Conservation (phyloP, 2,797 vertebrate species). For the Sebastiscus albofasciatus region DNA sequence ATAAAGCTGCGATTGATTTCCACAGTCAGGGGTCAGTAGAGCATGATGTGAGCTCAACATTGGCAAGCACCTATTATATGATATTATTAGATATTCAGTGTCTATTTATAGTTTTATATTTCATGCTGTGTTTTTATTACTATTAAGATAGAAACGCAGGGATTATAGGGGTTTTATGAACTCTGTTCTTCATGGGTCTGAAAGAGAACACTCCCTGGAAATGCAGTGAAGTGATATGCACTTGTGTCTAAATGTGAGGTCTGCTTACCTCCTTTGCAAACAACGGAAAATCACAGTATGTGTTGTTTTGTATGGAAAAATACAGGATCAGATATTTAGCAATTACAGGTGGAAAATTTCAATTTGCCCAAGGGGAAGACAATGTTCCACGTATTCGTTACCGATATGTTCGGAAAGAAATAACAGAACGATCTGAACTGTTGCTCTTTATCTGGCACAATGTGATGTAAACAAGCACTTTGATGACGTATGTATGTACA, state of each 20-base stretch:
- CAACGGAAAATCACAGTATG: slow-evolving; percentile 39
- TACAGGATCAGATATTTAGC: slow-evolving; percentile 31
- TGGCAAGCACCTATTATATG: slow-evolving; percentile 34
- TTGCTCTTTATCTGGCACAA: background rate
- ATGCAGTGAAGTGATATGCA: background rate
- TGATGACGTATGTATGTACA: background rate
- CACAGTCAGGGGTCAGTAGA: slow-evolving; percentile 46
- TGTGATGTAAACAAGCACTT: background rate
- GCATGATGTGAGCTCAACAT: slow-evolving; percentile 40
- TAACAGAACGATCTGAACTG: background rate
- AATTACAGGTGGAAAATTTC: slow-evolving; percentile 47
- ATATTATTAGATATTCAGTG: slow-evolving; percentile 59
- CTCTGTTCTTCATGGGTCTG: slow-evolving; percentile 18
- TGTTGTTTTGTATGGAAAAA: slow-evolving; percentile 39
- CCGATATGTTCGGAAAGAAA: background rate
- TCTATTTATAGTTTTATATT: slow-evolving; percentile 63
- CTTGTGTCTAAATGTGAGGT: slow-evolving; percentile 20
- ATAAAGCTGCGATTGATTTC: slow-evolving; percentile 46
- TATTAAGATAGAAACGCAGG: slow-evolving; percentile 18
- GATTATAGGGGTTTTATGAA: slow-evolving; percentile 30
- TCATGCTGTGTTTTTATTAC: slow-evolving; percentile 36
- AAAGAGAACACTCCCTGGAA: slow-evolving; percentile 25
- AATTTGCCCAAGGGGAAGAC: slow-evolving; percentile 16
- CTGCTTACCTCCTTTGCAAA: slow-evolving; percentile 34
- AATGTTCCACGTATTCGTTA: slow-evolving; percentile 1